Evolutionary conservation across 2,113 vertebrate species (phyloP).

Genomic region (Lagenorhynchus albirostris): DNA sequence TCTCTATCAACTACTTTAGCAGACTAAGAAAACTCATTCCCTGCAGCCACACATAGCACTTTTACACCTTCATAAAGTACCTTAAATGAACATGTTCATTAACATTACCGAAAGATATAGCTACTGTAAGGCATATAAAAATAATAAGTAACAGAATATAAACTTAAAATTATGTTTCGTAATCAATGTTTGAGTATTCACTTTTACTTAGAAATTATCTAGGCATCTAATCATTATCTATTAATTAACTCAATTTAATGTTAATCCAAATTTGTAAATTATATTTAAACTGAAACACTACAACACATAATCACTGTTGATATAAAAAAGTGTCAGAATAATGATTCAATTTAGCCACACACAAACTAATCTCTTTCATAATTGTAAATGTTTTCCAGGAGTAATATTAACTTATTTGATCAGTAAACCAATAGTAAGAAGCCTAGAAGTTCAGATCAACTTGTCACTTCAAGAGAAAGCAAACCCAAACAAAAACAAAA

Average conservation of each 20-base stretch:
- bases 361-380: neutral
- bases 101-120: neutral
- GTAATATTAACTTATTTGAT: neutral
- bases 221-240: neutral
- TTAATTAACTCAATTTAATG: neutral
- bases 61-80: neutral
- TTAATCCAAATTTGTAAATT: neutral
- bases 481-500: neutral
- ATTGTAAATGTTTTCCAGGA: neutral
- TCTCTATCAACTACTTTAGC: neutral
- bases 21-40: neutral
- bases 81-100: neutral
- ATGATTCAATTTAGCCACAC: neutral
- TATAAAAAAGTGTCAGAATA: neutral
- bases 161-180: neutral
- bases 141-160: neutral
- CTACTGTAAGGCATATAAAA: neutral
- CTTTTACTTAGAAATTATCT: neutral
- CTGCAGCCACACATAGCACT: neutral
- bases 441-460: neutral
- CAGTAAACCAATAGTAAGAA: neutral
- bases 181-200: neutral
- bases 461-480: neutral
- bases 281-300: neutral
- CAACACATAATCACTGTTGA: neutral